Base-by-base conservation (phyloP, 1,140 invertebrate genomes). In the Daktulosphaira vitifoliae region DNA sequence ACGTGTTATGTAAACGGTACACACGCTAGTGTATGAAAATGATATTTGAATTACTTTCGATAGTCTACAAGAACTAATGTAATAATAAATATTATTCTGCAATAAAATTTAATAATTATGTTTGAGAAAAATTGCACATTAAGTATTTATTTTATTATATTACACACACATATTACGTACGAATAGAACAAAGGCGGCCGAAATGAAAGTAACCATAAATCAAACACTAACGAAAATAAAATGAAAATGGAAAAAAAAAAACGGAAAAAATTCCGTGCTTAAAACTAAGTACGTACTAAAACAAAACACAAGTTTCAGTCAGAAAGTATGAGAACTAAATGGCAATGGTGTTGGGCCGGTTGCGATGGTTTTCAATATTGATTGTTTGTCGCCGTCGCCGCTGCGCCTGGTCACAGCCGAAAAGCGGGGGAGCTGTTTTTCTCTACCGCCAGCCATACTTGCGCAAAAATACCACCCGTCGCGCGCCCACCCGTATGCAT, bases 251-350 rank as follows among this genome's bases (percentile, higher is more conserved):
- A 59, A 29, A 46, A 48, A 62, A 33, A 48, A 62, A 33, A 62
- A 48, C 29, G 29, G 29, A 62, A 62, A 62, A 62, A 62, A 62
- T n/a, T 48, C 42, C 56, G 56, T 62, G 56, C 56, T 62, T 62
- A 62, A 62, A 62, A 62, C 56, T 62, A 62, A 62, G 56, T 62
- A 62, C 25, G 56, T 46, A 20, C 56, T 62, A 62, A 62, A 62
- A 62, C 56, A 48, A 62, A 62, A 62, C 56, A 62, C 56, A 48
- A 62, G 56, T 62, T 62, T 38, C 42, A 62, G 56, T 62, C 56
- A 62, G 56, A 62, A 48, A 62, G 56, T 62, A 62, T 62, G 56
- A 39, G 42, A 62, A 62, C 56, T 62, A 62, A 62, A 62, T 62
- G 56, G 56, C 56, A 62, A 29, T 46, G 38, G 56, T 46, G 42